phyloP scores from a whole-genome alignment of 2,888 invertebrate genomes.

The Drosophila acutilabella region DNA sequence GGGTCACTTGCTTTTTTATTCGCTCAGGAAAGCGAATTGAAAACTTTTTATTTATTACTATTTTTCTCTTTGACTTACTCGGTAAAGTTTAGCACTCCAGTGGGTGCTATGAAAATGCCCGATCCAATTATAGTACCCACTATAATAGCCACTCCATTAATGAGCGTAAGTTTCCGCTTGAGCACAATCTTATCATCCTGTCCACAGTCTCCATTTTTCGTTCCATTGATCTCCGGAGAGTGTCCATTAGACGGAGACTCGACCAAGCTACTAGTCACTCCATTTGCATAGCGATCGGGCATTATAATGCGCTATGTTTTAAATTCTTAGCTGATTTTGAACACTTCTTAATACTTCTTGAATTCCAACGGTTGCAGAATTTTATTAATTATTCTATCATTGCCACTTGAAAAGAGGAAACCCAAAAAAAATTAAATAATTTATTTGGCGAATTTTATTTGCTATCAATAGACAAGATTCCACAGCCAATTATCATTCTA shows the following conservation, averaged over 20 bases:
- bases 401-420: constrained; percentile 59
- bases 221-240: constrained; percentile 15
- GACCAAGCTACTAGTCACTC: constrained; percentile 74
- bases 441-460: not conserved
- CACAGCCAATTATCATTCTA: constrained; percentile 7
- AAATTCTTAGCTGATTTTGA: not conserved
- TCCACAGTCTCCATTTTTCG: constrained; percentile 6
- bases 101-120: constrained; percentile 97
- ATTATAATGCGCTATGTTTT: constrained; percentile 43
- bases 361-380: constrained; percentile 3
- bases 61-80: constrained; percentile 85
- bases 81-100: constrained; percentile 89
- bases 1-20: constrained; percentile 16
- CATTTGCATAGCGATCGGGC: constrained; percentile 80
- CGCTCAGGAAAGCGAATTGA: constrained; percentile 8
- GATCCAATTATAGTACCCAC: constrained; percentile 96
- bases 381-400: constrained; percentile 44
- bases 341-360: not conserved
- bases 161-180: constrained; percentile 93
- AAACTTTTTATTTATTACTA: not conserved
- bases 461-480: constrained; percentile 13
- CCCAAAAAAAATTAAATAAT: constrained; percentile 13
- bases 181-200: constrained; percentile 87
- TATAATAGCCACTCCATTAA: constrained; percentile 94
- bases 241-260: constrained; percentile 52